A percentile compares a stretch with the other conserved stretches of the same genome.
phyloP scores from a whole-genome alignment of 2,888 invertebrate species.

The Bugulina stolonifera region DNA sequence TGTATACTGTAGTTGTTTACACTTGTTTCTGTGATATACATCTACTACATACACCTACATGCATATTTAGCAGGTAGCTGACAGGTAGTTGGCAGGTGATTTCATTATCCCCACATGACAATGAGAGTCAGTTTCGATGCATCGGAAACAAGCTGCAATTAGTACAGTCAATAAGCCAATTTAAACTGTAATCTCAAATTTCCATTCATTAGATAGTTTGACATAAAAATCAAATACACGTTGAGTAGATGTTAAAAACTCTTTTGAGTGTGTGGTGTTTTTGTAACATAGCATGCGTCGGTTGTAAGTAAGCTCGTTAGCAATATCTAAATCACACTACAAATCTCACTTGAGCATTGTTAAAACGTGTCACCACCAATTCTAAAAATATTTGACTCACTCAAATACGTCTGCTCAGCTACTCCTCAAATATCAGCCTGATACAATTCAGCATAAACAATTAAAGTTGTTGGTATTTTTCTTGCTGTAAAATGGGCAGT shows the following conservation, averaged over 20 bases:
- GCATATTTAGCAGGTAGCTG: neutral
- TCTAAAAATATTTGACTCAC: neutral
- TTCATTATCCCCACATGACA: neutral
- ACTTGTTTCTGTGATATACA: no score
- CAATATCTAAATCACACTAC: no score
- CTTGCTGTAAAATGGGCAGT: neutral
- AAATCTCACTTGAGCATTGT: no score
- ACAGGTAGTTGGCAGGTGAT: constrained; percentile 19
- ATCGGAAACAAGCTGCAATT: constrained; percentile 23
- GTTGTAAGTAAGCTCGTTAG: no score
- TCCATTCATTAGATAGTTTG: neutral
- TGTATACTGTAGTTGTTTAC: no score
- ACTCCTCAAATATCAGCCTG: neutral
- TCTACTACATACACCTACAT: no score
- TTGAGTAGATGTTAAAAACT: neutral
- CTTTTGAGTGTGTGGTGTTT: neutral
- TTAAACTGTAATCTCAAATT: constrained; percentile 9
- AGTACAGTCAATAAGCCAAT: constrained; percentile 22
- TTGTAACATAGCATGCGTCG: neutral
- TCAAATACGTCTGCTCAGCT: no score
- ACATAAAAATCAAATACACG: neutral
- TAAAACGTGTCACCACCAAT: neutral
- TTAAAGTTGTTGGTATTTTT: no score
- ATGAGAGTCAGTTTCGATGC: constrained; percentile 23
- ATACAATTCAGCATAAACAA: no score